Conservation (phyloP, 2,888 invertebrate species). For the Silvanus unidentatus region DNA sequence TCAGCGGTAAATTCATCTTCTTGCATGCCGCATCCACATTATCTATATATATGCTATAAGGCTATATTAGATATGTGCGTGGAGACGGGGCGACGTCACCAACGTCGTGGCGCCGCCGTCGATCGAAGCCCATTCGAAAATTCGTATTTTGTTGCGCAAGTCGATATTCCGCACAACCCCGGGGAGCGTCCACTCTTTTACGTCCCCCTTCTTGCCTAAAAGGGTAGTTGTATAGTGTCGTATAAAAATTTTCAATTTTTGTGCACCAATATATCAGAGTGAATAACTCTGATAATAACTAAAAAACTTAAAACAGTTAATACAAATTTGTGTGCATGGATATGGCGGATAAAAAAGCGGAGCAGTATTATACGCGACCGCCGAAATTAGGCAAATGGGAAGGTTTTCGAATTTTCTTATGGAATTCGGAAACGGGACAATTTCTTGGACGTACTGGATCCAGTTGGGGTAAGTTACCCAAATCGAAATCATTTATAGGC, state of each 20-base stretch:
- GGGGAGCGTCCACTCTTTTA: constrained; percentile 28
- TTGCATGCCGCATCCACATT: too few species aligned
- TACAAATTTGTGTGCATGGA: constrained; percentile 9
- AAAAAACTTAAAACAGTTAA: too few species aligned
- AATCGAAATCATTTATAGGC: too few species aligned
- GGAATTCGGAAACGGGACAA: constrained; percentile 88
- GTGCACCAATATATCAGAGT: too few species aligned
- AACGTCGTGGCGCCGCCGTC: constrained; percentile 14
- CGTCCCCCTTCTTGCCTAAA: constrained; percentile 33
- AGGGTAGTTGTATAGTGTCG: constrained; percentile 25
- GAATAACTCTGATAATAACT: too few species aligned
- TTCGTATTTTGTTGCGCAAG: constrained; percentile 29
- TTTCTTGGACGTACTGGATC: constrained; percentile 85
- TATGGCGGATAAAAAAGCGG: constrained; percentile 70
- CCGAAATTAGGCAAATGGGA: constrained; percentile 81
- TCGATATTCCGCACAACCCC: constrained; percentile 31
- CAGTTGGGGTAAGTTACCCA: constrained; percentile 83
- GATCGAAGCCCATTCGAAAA: constrained; percentile 31
- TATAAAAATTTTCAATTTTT: too few species aligned
- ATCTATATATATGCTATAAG: too few species aligned
- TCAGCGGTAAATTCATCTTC: too few species aligned
- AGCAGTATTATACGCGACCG: constrained; percentile 75
- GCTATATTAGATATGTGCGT: background rate
- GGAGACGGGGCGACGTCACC: background rate
- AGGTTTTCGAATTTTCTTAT: constrained; percentile 77